Evolutionary conservation across 2,797 vertebrate genomes (phyloP), one percentile per base, ranked within the genome.

Genomic region (Pseudochromis fuscus): DNA sequence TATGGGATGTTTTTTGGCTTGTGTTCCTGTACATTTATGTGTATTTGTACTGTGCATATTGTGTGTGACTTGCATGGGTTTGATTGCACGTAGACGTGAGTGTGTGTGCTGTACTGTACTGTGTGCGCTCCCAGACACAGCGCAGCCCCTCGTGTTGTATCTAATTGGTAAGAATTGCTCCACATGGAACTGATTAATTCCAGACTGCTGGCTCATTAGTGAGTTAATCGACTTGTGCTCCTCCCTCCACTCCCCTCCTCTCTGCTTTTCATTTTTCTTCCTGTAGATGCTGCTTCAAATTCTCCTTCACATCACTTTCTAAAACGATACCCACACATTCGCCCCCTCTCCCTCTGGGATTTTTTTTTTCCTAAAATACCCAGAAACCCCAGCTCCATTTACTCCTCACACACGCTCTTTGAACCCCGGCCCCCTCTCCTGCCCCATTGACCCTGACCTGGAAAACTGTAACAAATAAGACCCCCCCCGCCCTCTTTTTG

Each of bases 101-200:
- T 24, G 23, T 71, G 53, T 69, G 48, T 70, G 44, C 18, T 66
- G 75, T 79, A 67, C 66, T 83, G 77, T 72, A 58, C 77, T 75
- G 37, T 58, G 35, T 83, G 72, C 75, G 75, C 84, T 87, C 77
- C 62, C 85, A 90, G 85, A 89, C 83, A 49, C 62, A 72, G 78
- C 63, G 25, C 69, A 73, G 78, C 33, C 83, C 89, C 86, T 88
- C 87, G 79, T 91, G 87, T 91, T 88, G 60, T 65, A 72, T 86
- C 76, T 93, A 93, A 94, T 89, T 91, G 90, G 84, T 88, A 77
- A 70, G 82, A 91, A 93, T 93, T 90, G 85, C 85, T 89, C 91
- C 94, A 92, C 90, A 93, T 93, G 94, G 91, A 91, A 82, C 78
- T 92, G 87, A 94, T 95, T 94, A 91, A 94, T 94, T 91, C 91